Percentiles rank a stretch among this genome's conserved stretches.
These are phyloP conservation scores for Tenthredo livida DNA, from an alignment of 2,888 invertebrate genomes.

Conservation along the genomic window DNA sequence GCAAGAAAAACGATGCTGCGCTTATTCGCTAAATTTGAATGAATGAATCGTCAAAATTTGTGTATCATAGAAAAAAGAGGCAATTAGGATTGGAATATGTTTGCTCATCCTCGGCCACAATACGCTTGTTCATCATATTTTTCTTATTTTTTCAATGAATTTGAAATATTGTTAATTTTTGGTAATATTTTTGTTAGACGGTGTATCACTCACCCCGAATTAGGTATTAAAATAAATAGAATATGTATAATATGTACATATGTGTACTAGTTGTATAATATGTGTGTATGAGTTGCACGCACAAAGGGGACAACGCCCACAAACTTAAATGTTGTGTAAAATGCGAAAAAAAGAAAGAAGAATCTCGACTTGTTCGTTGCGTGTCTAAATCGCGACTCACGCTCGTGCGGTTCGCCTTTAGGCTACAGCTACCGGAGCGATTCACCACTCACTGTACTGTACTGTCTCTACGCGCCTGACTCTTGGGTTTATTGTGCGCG, in stretches of 20 bases:
- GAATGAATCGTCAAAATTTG: no score
- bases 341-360: neutral
- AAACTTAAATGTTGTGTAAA: neutral
- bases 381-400: constrained; percentile 48
- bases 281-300: neutral
- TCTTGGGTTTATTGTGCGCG: constrained; percentile 46
- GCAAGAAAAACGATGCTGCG: neutral
- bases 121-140: no score
- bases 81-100: no score
- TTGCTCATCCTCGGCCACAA: no score
- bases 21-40: no score
- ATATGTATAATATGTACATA: neutral
- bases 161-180: neutral
- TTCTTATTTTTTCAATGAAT: neutral
- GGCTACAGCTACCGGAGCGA: constrained; percentile 26
- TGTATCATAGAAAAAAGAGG: no score
- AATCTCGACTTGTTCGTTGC: constrained; percentile 26
- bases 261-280: neutral
- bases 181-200: neutral
- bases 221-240: neutral
- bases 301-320: constrained; percentile 44
- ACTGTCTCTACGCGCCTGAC: constrained; percentile 44
- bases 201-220: neutral
- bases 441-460: constrained; percentile 10
- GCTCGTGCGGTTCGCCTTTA: constrained; percentile 36